phyloP scores from a whole-genome alignment of 2,888 invertebrate species.

The Drosophila mulleri region DNA sequence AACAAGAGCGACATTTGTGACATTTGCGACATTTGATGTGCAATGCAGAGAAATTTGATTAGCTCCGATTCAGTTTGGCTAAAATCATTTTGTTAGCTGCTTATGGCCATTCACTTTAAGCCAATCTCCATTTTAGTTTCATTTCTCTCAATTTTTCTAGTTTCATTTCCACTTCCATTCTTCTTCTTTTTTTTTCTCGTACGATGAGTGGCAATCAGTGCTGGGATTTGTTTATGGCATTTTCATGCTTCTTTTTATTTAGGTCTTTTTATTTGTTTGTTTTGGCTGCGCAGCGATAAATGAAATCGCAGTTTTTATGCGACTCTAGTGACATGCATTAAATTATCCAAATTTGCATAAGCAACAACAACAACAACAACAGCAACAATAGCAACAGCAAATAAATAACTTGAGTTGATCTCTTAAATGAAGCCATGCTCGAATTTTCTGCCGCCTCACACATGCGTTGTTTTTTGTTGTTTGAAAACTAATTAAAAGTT shows the following conservation, averaged over 20 bases:
- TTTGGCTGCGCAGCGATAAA: constrained; percentile 38
- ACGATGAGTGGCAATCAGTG: constrained; percentile 59
- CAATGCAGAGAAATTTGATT: constrained; percentile 41
- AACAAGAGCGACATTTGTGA: constrained; percentile 14
- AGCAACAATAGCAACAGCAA: constrained; percentile 16
- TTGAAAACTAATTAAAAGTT: constrained; percentile 76
- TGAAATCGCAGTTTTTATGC: constrained; percentile 35
- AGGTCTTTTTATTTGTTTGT: constrained; percentile 53
- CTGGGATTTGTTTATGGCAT: constrained; percentile 56
- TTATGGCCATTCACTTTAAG: constrained; percentile 54
- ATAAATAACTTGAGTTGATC: constrained; percentile 20
- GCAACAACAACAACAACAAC: constrained; percentile 24
- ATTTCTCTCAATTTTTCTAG: constrained; percentile 6
- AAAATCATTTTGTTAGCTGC: constrained; percentile 49
- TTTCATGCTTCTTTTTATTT: constrained; percentile 62
- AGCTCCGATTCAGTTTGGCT: constrained; percentile 26
- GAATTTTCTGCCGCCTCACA: constrained; percentile 7
- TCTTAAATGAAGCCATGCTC: constrained; percentile 21
- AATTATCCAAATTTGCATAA: constrained; percentile 59
- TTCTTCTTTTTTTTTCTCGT: background rate
- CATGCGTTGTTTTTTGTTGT: constrained; percentile 21
- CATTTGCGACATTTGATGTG: constrained; percentile 28
- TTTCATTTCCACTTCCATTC: background rate
- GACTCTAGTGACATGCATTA: constrained; percentile 30
- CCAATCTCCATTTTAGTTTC: constrained; percentile 65